phyloP scores from a whole-genome alignment of 2,888 invertebrate genomes.

The Lycocerus yunnanus region DNA sequence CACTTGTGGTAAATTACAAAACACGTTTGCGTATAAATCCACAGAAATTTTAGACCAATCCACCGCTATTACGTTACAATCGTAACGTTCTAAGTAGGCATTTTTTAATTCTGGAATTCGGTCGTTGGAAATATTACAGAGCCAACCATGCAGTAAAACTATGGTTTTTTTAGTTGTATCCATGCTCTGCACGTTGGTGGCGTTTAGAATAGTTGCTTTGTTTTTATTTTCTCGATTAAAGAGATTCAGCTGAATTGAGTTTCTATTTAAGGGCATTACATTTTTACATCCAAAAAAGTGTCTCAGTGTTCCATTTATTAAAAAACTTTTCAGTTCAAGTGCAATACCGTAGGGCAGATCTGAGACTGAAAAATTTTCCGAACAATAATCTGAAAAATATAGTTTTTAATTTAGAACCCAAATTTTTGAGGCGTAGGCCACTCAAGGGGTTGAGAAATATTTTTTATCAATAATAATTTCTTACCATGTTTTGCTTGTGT shows the following conservation, averaged over 20 bases:
- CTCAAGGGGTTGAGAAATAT: no score
- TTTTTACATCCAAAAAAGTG: not conserved
- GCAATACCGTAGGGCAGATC: constrained; percentile 1
- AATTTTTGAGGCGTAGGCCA: no score
- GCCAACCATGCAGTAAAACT: constrained; percentile 13
- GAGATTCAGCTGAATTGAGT: not conserved
- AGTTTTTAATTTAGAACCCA: no score
- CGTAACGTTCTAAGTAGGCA: constrained; percentile 13
- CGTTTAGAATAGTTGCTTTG: not conserved
- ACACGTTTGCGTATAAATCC: constrained; percentile 2
- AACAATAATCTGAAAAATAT: constrained; percentile 9
- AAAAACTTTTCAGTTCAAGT: not conserved
- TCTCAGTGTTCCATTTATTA: not conserved
- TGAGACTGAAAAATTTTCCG: not conserved
- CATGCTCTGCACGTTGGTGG: not conserved
- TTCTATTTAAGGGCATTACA: not conserved
- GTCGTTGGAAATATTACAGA: constrained; percentile 11
- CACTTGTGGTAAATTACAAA: not conserved
- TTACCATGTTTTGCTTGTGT: not conserved
- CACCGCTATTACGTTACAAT: constrained; percentile 8
- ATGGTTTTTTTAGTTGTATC: not conserved
- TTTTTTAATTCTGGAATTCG: constrained; percentile 13
- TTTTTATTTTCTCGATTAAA: not conserved
- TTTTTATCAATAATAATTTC: not conserved
- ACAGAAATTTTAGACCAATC: constrained; percentile 12